Evolutionary conservation across 2,113 vertebrate species (phyloP), one percentile per base, ranked within the genome.

Genomic region (Phylloscopus whistleri): DNA sequence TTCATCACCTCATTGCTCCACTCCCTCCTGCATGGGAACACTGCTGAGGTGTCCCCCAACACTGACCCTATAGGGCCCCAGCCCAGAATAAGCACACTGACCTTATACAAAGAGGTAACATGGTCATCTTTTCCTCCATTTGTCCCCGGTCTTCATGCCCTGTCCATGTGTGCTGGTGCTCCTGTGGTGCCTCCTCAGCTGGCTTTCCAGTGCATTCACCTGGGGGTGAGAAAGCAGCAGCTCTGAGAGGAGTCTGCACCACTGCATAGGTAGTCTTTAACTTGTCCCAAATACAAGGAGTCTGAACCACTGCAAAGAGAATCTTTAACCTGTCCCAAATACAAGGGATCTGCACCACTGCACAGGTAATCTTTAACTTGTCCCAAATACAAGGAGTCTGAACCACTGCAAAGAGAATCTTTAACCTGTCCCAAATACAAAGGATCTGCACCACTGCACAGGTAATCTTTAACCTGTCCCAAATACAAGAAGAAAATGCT

Each of bases 131-230:
- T 39, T 80, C 9, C 89, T 90, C 95, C 77, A n/a, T 22, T 77
- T 95, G 22, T 67, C 95, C 76, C 70, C 93, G 16, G 21, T 53
- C 72, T 67, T 94, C 77, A 21, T 96, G 63, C 55, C 63, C 49
- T 43, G 67, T 15, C 87, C 43, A 2, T 23, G 80, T 1, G 37
- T 62, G 39, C 70, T 90, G 67, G 33, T 55, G 55, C 41, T 75
- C 59, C 96, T 66, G 31, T 84, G 95, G 21, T 89, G 94, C 91
- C 94, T 91, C 84, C 86, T 95, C 87, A 98, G 87, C 73, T 96
- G 96, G 58, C 37, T 92, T 95, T 95, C 97, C 4, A 98, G 69
- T 33, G 87, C 35, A 15, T 79, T 89, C 48, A 98, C 94, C 97
- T 98, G 35, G 31, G 49, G 41, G 67, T 0, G 8, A 75, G 51